These are phyloP conservation scores for Ennomos fuscantarius DNA, from an alignment of 2,888 invertebrate species.

Conservation along the genomic window DNA sequence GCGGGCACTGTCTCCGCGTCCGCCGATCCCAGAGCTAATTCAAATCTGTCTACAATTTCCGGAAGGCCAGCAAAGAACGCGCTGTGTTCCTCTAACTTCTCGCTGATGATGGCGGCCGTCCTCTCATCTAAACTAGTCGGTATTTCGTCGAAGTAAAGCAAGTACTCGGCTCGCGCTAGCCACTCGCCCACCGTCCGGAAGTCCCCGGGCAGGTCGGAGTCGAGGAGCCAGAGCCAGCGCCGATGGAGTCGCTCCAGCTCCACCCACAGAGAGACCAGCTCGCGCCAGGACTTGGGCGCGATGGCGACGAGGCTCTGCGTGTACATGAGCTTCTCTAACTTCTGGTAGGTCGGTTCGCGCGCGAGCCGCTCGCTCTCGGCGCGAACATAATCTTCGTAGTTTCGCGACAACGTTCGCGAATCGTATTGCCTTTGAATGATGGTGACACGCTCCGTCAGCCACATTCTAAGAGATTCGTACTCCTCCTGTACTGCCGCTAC, in stretches of 20 bases:
- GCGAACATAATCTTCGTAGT: constrained; percentile 92
- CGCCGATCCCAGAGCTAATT: constrained; percentile 88
- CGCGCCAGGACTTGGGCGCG: constrained; percentile 93
- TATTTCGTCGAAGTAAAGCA: constrained; percentile 92
- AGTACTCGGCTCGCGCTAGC: constrained; percentile 94
- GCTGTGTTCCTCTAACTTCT: constrained; percentile 95
- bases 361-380: constrained; percentile 92
- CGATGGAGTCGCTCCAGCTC: constrained; percentile 91
- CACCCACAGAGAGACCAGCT: constrained; percentile 92
- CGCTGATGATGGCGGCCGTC: constrained; percentile 94
- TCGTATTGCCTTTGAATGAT: constrained; percentile 91
- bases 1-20: constrained; percentile 89
- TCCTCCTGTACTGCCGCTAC: constrained; percentile 92
- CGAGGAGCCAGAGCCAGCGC: constrained; percentile 95
- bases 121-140: constrained; percentile 94
- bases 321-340: constrained; percentile 91
- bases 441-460: constrained; percentile 92
- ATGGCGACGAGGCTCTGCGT: constrained; percentile 93
- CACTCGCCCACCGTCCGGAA: constrained; percentile 95
- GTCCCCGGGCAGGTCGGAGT: constrained; percentile 93
- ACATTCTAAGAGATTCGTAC: constrained; percentile 91
- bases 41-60: constrained; percentile 90
- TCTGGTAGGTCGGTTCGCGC: constrained; percentile 89
- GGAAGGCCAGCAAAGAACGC: constrained; percentile 95
- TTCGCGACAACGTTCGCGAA: constrained; percentile 89